Conservation (phyloP, 2,113 vertebrate species). For the Microtus ochrogaster region DNA sequence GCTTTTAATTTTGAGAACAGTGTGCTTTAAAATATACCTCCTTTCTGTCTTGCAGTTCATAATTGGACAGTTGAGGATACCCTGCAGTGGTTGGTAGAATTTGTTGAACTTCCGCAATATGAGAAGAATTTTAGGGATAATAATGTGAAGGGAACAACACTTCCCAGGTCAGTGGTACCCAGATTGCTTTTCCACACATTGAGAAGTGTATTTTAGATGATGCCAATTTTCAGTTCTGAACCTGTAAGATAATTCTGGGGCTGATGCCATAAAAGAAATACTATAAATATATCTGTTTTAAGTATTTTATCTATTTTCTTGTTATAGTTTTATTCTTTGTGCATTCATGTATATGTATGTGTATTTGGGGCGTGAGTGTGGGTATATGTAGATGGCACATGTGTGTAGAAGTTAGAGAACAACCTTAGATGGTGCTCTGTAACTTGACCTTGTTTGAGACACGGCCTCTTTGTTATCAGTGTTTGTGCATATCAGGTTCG, state of each 20-base stretch:
- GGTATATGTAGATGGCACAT: background rate
- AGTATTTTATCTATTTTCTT: background rate
- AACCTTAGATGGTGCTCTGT: background rate
- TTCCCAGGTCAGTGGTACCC: slow-evolving; percentile 92
- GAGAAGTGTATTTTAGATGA: background rate
- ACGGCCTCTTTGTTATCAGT: background rate
- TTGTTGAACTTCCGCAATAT: slow-evolving; percentile 98
- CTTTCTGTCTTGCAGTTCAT: slow-evolving; percentile 91
- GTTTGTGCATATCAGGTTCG: no score
- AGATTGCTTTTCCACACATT: background rate
- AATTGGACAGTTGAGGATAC: slow-evolving; percentile 99
- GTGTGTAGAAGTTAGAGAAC: background rate
- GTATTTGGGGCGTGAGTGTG: background rate
- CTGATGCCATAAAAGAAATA: slow-evolving; percentile 5
- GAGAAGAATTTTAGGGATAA: slow-evolving; percentile 97
- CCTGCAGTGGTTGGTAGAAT: slow-evolving; percentile 95
- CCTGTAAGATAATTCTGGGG: background rate
- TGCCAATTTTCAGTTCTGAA: background rate
- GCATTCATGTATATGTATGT: no score
- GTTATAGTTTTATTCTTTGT: background rate
- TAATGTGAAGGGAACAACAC: slow-evolving; percentile 94
- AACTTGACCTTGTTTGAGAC: background rate
- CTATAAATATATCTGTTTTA: background rate
- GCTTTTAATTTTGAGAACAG: slow-evolving; percentile 46
- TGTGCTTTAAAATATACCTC: slow-evolving; percentile 5